phyloP scores from a whole-genome alignment of 92 coral and sea anemone genomes.

The Siderastrea siderea region DNA sequence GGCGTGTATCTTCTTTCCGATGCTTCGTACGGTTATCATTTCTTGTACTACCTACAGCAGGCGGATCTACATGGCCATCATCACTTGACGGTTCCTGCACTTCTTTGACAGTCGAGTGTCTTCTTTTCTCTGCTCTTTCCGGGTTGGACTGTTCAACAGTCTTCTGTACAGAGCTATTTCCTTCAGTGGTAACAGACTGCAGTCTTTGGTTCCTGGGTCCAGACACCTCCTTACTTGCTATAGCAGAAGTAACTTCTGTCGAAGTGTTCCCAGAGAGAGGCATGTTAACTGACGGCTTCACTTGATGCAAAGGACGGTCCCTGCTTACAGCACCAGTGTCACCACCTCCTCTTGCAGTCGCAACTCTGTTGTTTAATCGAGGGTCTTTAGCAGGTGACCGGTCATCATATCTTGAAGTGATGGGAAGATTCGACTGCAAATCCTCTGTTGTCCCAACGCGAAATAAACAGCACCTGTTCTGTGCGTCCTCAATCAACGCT shows the following conservation, averaged over 20 bases:
- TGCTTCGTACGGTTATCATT: background rate
- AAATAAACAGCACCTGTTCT: conserved; percentile 34
- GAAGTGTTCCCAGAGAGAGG: background rate
- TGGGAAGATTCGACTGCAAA: conserved; percentile 17
- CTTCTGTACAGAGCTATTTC: background rate
- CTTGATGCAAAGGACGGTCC: background rate
- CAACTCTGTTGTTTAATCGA: background rate
- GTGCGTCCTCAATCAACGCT: conserved; percentile 60
- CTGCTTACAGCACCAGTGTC: background rate
- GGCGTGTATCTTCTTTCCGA: background rate
- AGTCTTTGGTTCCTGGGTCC: background rate
- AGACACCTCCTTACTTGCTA: background rate
- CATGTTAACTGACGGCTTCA: background rate
- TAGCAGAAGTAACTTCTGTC: background rate
- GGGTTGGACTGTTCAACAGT: background rate
- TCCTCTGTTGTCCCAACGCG: conserved; percentile 29
- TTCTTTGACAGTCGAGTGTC: too few relatives aligned
- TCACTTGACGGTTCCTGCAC: background rate
- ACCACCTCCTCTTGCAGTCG: background rate
- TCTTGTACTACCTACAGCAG: background rate
- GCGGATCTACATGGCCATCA: background rate
- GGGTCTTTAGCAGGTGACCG: conserved; percentile 32
- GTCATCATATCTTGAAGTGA: background rate
- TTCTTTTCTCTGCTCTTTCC: background rate
- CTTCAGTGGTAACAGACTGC: background rate